Percentiles rank a stretch among this genome's conserved stretches.
Evolutionary conservation across 2,113 vertebrate genomes (phyloP).

Genomic region (Anoura caudifer): DNA sequence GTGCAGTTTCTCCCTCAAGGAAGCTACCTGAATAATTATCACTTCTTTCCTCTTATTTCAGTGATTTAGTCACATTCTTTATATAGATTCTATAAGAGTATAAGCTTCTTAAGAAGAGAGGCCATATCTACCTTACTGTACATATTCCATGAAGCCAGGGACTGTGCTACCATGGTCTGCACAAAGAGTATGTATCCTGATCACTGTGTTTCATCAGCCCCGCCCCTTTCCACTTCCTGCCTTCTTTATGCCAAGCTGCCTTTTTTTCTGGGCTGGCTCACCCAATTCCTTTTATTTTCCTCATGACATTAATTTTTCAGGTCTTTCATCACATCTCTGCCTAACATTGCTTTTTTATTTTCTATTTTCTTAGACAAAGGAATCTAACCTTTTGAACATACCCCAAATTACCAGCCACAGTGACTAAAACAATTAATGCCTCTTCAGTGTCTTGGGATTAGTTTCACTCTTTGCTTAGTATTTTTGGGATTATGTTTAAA

Average conservation of each 20-base stretch:
- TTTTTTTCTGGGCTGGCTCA: background rate
- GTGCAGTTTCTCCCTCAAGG: background rate
- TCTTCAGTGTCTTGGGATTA: background rate
- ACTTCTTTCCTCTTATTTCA: background rate
- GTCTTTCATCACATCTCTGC: background rate
- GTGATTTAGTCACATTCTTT: background rate
- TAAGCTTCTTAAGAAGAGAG: background rate
- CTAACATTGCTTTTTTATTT: background rate
- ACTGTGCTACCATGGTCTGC: rapidly evolving
- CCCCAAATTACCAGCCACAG: background rate
- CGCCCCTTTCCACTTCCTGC: rapidly evolving
- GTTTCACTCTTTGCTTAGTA: background rate
- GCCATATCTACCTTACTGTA: too few species aligned
- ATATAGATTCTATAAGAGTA: background rate
- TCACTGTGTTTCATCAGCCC: rapidly evolving
- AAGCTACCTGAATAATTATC: background rate
- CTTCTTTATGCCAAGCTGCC: background rate
- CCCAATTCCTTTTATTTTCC: background rate
- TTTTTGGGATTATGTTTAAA: conserved; percentile 29
- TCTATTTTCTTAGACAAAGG: background rate
- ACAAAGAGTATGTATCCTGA: too few species aligned
- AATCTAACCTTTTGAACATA: background rate
- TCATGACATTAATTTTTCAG: background rate
- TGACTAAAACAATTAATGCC: background rate
- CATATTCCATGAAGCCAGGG: background rate